phyloP scores from a whole-genome alignment of 1,140 invertebrate species.

The Euura lappo region DNA sequence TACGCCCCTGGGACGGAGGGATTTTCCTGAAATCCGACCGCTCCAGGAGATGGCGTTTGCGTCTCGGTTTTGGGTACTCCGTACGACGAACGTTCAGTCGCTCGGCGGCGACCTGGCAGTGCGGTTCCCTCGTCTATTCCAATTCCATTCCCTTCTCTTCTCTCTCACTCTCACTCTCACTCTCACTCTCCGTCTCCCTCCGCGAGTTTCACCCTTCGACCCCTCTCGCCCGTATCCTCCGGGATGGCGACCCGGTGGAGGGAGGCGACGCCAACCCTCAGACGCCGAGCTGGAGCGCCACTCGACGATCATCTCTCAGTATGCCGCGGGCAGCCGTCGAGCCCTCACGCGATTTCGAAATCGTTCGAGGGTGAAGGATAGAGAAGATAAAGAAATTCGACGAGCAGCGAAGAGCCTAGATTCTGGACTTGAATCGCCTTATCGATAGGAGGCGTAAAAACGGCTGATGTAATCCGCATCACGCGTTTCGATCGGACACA shows the following conservation, averaged over 20 bases:
- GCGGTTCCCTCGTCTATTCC: background rate
- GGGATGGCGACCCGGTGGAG: conserved; percentile 25
- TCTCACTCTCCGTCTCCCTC: background rate
- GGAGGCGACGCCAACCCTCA: conserved; percentile 26
- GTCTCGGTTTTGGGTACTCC: conserved; percentile 30
- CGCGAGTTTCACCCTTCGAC: conserved; percentile 24
- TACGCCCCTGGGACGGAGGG: conserved; percentile 23
- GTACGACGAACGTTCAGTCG: conserved; percentile 29
- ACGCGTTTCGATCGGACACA: background rate
- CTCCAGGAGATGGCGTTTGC: conserved; percentile 37
- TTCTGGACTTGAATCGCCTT: background rate
- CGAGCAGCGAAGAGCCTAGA: too few relatives aligned
- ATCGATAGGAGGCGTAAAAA: background rate
- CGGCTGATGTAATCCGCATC: background rate
- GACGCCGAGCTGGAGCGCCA: conserved; percentile 4
- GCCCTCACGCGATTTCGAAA: background rate
- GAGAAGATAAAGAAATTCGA: too few relatives aligned
- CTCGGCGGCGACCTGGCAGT: conserved; percentile 33
- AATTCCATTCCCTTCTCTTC: background rate
- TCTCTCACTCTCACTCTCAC: too few relatives aligned
- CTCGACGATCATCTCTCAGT: conserved; percentile 16
- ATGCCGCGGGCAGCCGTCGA: conserved; percentile 19
- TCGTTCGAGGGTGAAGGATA: background rate
- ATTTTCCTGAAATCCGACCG: conserved; percentile 18
- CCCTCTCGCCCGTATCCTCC: conserved; percentile 11